Evolutionary conservation across 2,797 vertebrate genomes (phyloP).

Genomic region (Chaetophractus vellerosus): DNA sequence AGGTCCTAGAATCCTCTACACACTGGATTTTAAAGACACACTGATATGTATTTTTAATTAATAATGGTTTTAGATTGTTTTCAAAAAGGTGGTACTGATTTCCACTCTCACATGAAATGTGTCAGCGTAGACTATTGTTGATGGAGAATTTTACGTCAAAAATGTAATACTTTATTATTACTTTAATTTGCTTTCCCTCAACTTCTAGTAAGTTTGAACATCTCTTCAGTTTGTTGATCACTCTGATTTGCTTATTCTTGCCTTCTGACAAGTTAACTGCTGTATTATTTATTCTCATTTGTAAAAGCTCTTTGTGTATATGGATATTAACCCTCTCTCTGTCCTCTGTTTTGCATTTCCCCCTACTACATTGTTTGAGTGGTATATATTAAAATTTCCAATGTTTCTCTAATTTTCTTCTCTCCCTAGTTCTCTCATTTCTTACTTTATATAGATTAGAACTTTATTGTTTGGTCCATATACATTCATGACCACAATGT

Average conservation of each 20-base stretch:
- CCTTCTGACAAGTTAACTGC: not conserved
- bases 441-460: not conserved
- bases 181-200: not conserved
- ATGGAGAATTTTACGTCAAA: not conserved
- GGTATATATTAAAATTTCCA: not conserved
- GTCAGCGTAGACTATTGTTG: not conserved
- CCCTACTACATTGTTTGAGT: not conserved
- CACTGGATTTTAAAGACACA: not conserved
- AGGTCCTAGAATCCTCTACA: not conserved
- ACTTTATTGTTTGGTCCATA: not conserved
- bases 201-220: not conserved
- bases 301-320: not conserved
- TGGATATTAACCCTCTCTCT: not conserved
- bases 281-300: not conserved
- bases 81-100: not conserved
- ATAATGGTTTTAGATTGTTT: not conserved
- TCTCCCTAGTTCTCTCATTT: not conserved
- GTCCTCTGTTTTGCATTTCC: not conserved
- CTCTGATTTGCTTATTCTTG: not conserved
- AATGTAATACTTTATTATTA: not conserved
- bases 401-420: not conserved
- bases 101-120: not conserved
- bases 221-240: not conserved
- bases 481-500: not conserved
- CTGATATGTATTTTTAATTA: not conserved